Percentiles rank a stretch among this genome's conserved stretches.
These are phyloP conservation scores for Drosophila rubida DNA, from an alignment of 2,888 invertebrate species.

Conservation along the genomic window DNA sequence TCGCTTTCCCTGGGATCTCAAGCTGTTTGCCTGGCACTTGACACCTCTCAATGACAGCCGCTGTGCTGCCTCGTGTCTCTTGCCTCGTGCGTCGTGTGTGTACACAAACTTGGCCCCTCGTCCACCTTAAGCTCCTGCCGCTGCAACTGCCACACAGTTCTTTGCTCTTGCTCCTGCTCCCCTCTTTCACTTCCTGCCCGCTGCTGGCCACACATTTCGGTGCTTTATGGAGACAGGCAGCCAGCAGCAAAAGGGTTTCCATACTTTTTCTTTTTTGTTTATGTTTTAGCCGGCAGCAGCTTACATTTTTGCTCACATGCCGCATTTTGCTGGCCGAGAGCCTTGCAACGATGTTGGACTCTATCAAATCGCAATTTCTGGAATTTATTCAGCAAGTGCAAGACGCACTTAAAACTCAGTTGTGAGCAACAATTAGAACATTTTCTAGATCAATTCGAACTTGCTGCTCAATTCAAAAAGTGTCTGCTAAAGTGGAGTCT, in stretches of 20 bases:
- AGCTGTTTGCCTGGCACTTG: conserved; percentile 73
- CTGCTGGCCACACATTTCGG: conserved; percentile 35
- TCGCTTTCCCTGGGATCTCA: conserved; percentile 35
- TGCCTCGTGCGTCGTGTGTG: conserved; percentile 1
- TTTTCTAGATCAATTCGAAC: no score
- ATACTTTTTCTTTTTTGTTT: conserved; percentile 31
- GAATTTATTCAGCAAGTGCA: not conserved
- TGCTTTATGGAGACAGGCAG: conserved; percentile 33
- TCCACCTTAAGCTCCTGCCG: conserved; percentile 3
- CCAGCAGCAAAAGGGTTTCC: conserved; percentile 21
- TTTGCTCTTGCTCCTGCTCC: not conserved
- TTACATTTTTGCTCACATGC: conserved; percentile 31
- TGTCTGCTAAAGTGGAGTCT: no score
- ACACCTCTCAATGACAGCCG: conserved; percentile 80
- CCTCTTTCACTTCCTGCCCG: not conserved
- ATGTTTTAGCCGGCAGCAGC: conserved; percentile 37
- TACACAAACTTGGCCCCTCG: conserved; percentile 44
- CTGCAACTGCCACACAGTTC: not conserved
- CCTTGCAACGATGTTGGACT: conserved; percentile 3
- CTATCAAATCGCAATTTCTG: not conserved
- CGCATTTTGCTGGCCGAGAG: conserved; percentile 5
- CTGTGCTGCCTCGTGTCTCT: conserved; percentile 54
- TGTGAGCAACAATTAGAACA: no score
- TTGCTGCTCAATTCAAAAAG: no score
- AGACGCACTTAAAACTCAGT: not conserved